Percentiles rank a stretch among this genome's conserved stretches.
phyloP scores from a whole-genome alignment of 2,888 invertebrate species.

The Sesamia inferens region DNA sequence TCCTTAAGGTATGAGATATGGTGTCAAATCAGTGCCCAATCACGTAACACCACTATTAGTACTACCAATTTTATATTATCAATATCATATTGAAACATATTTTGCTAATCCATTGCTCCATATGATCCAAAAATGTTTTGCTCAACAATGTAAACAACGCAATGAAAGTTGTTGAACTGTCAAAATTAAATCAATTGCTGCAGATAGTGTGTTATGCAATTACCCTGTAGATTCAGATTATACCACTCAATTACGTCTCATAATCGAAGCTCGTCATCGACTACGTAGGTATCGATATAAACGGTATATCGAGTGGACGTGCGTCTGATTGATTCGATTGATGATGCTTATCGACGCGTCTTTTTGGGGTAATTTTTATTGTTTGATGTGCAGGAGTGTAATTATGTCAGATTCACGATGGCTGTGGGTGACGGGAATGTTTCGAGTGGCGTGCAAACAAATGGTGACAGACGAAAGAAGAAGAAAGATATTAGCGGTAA shows the following conservation, averaged over 20 bases:
- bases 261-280: constrained; percentile 14
- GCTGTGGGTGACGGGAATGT: constrained; percentile 28
- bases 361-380: constrained; percentile 58
- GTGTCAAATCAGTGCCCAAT: too few species aligned
- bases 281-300: constrained; percentile 26
- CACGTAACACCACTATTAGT: too few species aligned
- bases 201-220: too few species aligned
- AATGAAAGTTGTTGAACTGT: too few species aligned
- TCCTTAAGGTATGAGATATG: background rate
- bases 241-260: constrained; percentile 25
- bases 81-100: too few species aligned
- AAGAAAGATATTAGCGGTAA: too few species aligned
- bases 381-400: constrained; percentile 33
- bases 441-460: constrained; percentile 9
- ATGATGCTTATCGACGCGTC: constrained; percentile 56
- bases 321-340: constrained; percentile 49
- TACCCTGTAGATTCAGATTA: background rate
- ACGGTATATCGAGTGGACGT: constrained; percentile 45
- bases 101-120: too few species aligned
- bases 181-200: too few species aligned
- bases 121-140: too few species aligned
- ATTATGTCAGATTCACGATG: constrained; percentile 45
- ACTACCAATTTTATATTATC: too few species aligned
- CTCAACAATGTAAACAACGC: too few species aligned
- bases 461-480: background rate